Evolutionary conservation across 2,888 invertebrate species (phyloP).

Genomic region (Parnassius smintheus): DNA sequence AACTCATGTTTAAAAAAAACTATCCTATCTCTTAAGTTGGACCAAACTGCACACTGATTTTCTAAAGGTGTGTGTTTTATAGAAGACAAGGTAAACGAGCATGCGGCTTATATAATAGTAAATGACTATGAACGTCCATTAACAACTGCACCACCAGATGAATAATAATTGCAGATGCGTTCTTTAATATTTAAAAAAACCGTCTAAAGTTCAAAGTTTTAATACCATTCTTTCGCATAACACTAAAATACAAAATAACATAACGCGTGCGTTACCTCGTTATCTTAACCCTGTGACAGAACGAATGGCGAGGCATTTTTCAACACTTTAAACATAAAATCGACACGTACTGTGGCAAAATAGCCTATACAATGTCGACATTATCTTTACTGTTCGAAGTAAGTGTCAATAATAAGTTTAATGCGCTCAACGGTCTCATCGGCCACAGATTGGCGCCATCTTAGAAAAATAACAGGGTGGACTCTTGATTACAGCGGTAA

Average conservation of each 20-base stretch:
- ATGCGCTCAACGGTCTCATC: constrained; percentile 49
- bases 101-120: too few relatives aligned
- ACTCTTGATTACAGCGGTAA: neutral
- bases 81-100: too few relatives aligned
- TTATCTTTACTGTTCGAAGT: constrained; percentile 70
- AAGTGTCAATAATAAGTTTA: constrained; percentile 74
- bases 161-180: too few relatives aligned
- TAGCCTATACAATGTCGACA: constrained; percentile 66
- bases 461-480: constrained; percentile 48
- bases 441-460: constrained; percentile 56
- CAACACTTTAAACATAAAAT: constrained; percentile 69
- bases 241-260: neutral
- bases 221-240: neutral
- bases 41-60: too few relatives aligned
- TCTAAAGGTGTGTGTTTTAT: too few relatives aligned
- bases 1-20: too few relatives aligned
- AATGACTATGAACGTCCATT: too few relatives aligned
- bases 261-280: constrained; percentile 39
- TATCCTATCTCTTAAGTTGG: too few relatives aligned
- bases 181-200: too few relatives aligned
- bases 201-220: neutral
- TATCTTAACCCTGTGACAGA: constrained; percentile 52
- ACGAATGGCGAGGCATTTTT: constrained; percentile 60
- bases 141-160: too few relatives aligned
- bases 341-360: constrained; percentile 67